Evolutionary conservation across 2,888 invertebrate species (phyloP), one percentile per base, ranked within the genome.

Genomic region (Myopa testacea): DNA sequence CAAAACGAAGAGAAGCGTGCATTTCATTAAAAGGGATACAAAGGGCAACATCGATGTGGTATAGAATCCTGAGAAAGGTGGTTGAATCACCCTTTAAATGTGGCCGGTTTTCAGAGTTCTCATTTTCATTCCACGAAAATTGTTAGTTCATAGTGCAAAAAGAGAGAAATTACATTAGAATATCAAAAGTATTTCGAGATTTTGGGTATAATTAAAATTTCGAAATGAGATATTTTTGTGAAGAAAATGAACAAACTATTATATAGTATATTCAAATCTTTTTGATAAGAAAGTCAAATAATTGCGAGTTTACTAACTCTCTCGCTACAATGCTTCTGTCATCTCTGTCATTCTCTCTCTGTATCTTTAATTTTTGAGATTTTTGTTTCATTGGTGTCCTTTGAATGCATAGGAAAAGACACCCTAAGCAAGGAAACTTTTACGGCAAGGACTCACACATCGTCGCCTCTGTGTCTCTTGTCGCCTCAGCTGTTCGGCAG

Each of bases 391-490:
- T n/a, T 3, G 14, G 16, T 12, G 16, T 4, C 40, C 40, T 40
- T 16, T 40, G 37, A 45, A 45, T 45, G 45, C 45, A 8, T 45
- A 8, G 45, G 6, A 16, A 8, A 10, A 40, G 1, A 12, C 71
- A 71, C 60, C 71, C 71, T 58, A 55, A 50, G 16, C 26, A 26
- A 26, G 26, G 26, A 26, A 70, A 55, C 50, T 52, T 55, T 70
- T n/a, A 55, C 52, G 19, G 14, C 70, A 70, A 70, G 70, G 52
- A 70, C 52, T 52, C 38, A 40, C 16, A 12, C 45, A 38, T 14
- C 3, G 71, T 60, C 71, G 71, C 60, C 71, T 40, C 8, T 19
- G 37, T 67, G 40, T 78, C 77, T 77, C 62, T 68, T 38, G 19
- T 63, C 26, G 76, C 50, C 45, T 40, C 65, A 71, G 55, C 68